Evolutionary conservation across 2,888 invertebrate species (phyloP).

Genomic region (Tipula helvola): DNA sequence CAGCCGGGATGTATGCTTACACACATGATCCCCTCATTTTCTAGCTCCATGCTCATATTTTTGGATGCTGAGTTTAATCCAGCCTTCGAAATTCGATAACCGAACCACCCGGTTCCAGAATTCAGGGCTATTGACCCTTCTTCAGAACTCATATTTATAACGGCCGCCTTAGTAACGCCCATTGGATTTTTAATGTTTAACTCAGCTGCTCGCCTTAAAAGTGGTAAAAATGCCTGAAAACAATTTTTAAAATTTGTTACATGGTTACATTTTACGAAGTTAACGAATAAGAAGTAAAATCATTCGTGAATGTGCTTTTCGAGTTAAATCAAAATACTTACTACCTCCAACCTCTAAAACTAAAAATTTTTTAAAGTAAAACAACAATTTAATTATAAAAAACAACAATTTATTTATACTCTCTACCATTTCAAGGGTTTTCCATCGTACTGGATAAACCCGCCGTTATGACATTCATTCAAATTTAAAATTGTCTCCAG

Average conservation of each 20-base stretch:
- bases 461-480: slow-evolving; percentile 54
- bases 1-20: slow-evolving; percentile 77
- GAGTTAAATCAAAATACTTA: background rate
- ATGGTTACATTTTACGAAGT: background rate
- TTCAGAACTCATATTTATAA: slow-evolving; percentile 73
- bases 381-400: background rate
- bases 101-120: slow-evolving; percentile 48
- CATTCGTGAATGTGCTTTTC: background rate
- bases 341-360: background rate
- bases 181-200: slow-evolving; percentile 41
- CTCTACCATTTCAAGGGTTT: slow-evolving; percentile 55
- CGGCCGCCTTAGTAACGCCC: slow-evolving; percentile 49
- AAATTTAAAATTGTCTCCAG: slow-evolving; percentile 51
- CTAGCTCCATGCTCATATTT: slow-evolving; percentile 70
- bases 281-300: background rate
- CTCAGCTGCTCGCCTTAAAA: slow-evolving; percentile 55
- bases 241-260: background rate
- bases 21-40: slow-evolving; percentile 59
- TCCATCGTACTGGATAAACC: slow-evolving; percentile 69
- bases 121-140: slow-evolving; percentile 50
- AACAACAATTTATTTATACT: background rate
- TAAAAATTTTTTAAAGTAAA: background rate
- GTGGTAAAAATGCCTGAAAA: slow-evolving; percentile 53
- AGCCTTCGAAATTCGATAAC: slow-evolving; percentile 77
- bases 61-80: slow-evolving; percentile 79